A percentile compares a stretch with the other conserved stretches of the same genome.
These are phyloP conservation scores for Onychomys leucogaster DNA, from an alignment of 2,797 vertebrate genomes.

Conservation along the genomic window DNA sequence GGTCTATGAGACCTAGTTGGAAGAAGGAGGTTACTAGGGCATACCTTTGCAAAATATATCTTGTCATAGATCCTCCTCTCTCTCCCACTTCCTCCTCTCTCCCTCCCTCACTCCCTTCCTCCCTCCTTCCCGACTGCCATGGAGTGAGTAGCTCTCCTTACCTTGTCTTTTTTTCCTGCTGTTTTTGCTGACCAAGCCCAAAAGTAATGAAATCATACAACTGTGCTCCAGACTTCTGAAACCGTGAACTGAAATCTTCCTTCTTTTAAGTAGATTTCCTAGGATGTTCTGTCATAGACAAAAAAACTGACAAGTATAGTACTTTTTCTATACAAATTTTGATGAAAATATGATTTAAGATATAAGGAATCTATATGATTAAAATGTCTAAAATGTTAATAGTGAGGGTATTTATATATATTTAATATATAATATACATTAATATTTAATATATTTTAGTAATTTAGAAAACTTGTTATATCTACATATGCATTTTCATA, in stretches of 20 bases:
- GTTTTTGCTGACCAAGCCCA: not conserved
- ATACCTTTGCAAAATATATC: not conserved
- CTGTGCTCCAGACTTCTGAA: not conserved
- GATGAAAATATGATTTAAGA: not conserved
- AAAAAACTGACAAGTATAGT: not conserved
- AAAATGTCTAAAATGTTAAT: slow-evolving; percentile 38
- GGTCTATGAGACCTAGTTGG: not conserved
- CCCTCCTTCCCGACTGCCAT: not conserved
- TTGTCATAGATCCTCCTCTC: not conserved
- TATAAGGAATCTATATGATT: not conserved
- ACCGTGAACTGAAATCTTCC: not conserved
- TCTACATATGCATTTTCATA: not conserved
- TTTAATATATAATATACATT: not conserved
- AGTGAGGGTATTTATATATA: not conserved
- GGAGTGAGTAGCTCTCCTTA: not conserved
- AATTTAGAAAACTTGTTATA: not conserved
- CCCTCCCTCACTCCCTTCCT: not conserved
- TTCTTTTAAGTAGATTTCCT: not conserved
- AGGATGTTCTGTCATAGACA: not conserved
- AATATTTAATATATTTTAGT: not conserved
- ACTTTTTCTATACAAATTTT: slow-evolving; percentile 19
- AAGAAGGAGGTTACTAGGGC: not conserved
- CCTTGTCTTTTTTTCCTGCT: not conserved
- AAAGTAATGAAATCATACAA: not conserved
- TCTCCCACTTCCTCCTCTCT: too few species aligned